A percentile compares a stretch with the other conserved stretches of the same genome.
Conservation (phyloP, 1,140 invertebrate genomes). For the Trinorchestia longiramus region DNA sequence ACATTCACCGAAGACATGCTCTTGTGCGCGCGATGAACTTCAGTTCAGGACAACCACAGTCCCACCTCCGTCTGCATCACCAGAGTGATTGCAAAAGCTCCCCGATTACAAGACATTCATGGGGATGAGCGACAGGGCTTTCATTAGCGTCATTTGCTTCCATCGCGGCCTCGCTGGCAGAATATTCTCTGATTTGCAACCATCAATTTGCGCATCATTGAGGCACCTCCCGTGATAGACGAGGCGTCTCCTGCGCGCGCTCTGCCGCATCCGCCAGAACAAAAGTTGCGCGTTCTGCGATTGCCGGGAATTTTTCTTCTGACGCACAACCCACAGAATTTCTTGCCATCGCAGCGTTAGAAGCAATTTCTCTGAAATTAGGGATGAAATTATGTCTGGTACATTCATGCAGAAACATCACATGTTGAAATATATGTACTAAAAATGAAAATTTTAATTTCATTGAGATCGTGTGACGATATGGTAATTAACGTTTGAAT, state of each 20-base stretch:
- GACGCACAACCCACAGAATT: not conserved
- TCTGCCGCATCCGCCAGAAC: not conserved
- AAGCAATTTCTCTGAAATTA: not conserved
- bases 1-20: no score
- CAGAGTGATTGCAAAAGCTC: slow-evolving; percentile 25
- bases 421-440: no score
- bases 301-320: not conserved
- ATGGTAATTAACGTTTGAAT: no score
- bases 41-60: not conserved
- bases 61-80: not conserved
- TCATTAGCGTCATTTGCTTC: slow-evolving; percentile 44
- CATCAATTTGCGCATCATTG: slow-evolving; percentile 49
- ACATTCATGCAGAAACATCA: no score
- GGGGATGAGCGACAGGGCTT: slow-evolving; percentile 32
- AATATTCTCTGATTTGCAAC: slow-evolving; percentile 53
- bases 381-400: not conserved
- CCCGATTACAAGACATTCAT: not conserved
- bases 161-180: not conserved
- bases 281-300: not conserved
- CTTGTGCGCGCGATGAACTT: not conserved
- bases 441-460: no score
- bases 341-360: not conserved
- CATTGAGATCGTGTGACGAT: no score
- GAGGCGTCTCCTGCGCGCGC: slow-evolving; percentile 7
- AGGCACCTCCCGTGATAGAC: slow-evolving; percentile 44